Evolutionary conservation across 1,140 invertebrate genomes (phyloP), one percentile per base, ranked within the genome.

Genomic region (Plutomurus gul): DNA sequence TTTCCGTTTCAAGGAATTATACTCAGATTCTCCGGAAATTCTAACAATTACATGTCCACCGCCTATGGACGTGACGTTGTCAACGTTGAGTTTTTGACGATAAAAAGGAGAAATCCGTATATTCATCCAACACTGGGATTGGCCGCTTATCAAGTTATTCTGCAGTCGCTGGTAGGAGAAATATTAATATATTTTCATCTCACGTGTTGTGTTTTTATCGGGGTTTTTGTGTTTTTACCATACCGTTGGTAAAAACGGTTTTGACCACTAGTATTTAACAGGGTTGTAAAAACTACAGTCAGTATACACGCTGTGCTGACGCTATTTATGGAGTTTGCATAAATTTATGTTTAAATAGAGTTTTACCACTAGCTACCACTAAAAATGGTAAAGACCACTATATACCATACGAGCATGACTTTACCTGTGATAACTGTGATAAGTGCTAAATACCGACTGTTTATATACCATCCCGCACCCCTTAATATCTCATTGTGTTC

Each of bases 91-190:
- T 60, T 30, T 46, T 39, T 37, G 0, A 47, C 72, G 6, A 75
- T 75, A 16, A 81, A 56, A 65, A 39, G 80, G 22, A 74, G 36
- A 22, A 46, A 81, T 51, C 80, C 80, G 18, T 81, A 46, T 25
- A 18, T 27, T 1, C 18, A 43, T 47, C 36, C 80, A 30, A 2
- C 25, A 4, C n/a, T 18, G 4, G 71, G 76, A 22, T 65, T 75
- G 37, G 71, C 37, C 40, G 70, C 70, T 5, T 65, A 46, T 43
- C 80, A 81, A 75, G 76, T 22, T 30, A 77, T 81, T 46, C 16
- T 74, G 22, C 80, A 81, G 25, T 18, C 37, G 6, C 39, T 81
- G 75, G 76, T 81, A 43, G 18, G 13, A 16, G 40, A 43, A 43
- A 43, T n/a, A 43, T 11, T 43, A n/a, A 43, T 4, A 43, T 11